Percentiles rank a stretch among this genome's conserved stretches.
phyloP scores from a whole-genome alignment of 2,113 vertebrate species.

The Semnopithecus entellus region DNA sequence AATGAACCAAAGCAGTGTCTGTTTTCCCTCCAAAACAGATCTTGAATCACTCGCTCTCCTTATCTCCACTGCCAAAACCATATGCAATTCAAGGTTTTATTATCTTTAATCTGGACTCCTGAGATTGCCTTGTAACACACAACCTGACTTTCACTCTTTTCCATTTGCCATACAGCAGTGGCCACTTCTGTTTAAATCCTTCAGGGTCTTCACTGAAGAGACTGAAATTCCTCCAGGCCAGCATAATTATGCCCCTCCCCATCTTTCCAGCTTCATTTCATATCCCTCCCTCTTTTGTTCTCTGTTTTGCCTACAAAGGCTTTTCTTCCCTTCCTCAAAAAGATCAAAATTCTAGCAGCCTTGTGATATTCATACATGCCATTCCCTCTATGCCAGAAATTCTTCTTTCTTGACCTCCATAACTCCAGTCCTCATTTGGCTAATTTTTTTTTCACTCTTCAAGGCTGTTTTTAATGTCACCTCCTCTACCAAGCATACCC shows the following conservation, averaged over 20 bases:
- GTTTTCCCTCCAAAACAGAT: slow-evolving; percentile 18
- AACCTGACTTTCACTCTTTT: background rate
- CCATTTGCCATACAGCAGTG: background rate
- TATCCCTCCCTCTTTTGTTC: background rate
- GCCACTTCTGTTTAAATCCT: background rate
- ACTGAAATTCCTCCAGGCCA: background rate
- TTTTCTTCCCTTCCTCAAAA: background rate
- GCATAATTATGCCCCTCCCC: background rate
- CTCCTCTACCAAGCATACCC: background rate
- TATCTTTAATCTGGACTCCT: background rate
- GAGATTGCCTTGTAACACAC: background rate
- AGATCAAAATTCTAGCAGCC: background rate
- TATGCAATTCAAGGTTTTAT: background rate
- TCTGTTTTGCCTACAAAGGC: background rate
- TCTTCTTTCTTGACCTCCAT: background rate
- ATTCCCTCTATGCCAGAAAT: background rate
- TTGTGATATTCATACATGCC: background rate
- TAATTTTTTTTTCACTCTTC: background rate
- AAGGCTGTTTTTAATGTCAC: background rate
- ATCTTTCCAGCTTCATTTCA: background rate
- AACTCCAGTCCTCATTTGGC: background rate
- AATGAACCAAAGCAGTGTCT: background rate
- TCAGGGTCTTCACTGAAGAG: background rate
- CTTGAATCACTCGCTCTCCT: slow-evolving; percentile 17
- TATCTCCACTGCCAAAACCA: slow-evolving; percentile 24